These are phyloP conservation scores for Stegodyphus mimosarum DNA, from an alignment of 1,140 invertebrate species.

Conservation along the genomic window DNA sequence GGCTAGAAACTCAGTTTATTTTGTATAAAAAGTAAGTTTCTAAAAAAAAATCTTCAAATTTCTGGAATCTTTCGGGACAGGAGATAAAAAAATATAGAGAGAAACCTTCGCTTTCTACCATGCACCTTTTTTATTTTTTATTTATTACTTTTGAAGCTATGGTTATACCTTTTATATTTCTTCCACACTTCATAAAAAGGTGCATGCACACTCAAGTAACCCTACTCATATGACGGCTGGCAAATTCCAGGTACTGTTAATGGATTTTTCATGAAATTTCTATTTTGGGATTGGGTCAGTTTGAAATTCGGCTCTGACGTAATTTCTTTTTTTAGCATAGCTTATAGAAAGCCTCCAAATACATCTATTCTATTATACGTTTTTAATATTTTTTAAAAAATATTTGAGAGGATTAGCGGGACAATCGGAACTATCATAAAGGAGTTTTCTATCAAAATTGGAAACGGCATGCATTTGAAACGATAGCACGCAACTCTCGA, in stretches of 20 bases:
- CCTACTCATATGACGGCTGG: not conserved
- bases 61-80: constrained; percentile 25
- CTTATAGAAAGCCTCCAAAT: not conserved
- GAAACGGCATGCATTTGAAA: not conserved
- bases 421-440: constrained; percentile 1
- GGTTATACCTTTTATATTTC: constrained; percentile 53
- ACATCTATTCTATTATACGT: not conserved
- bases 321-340: not conserved
- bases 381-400: not conserved
- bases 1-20: constrained; percentile 48
- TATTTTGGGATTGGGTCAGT: not conserved
- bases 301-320: not conserved
- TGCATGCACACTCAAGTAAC: constrained; percentile 35
- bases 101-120: not conserved
- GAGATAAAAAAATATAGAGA: not conserved
- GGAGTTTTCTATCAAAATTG: not conserved
- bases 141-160: constrained; percentile 43
- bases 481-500: not conserved
- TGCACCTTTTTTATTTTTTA: not conserved
- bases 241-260: constrained; percentile 26
- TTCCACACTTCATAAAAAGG: not conserved
- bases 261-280: constrained; percentile 16
- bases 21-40: constrained; percentile 6
- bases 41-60: constrained; percentile 38
- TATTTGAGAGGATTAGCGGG: not conserved